Evolutionary conservation across 2,888 invertebrate genomes (phyloP), one percentile per base, ranked within the genome.

Genomic region (Zygothrica quintamaculata): DNA sequence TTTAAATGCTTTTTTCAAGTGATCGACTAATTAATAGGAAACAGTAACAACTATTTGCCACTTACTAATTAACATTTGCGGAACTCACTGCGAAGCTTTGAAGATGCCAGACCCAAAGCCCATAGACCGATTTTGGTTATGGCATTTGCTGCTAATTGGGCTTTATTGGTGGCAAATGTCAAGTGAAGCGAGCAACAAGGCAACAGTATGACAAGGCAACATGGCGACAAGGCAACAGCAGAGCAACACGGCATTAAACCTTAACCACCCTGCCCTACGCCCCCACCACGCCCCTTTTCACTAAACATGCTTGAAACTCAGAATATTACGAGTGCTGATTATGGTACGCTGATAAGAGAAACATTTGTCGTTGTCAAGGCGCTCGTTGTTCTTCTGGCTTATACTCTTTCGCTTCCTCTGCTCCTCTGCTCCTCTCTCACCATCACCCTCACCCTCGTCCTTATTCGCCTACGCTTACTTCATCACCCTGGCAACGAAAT

Each of bases 21-120:
- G 66, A 42, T 36, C 37, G 57, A 9, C 59, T 73, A 74, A 74
- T 73, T 73, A 74, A 74, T 69, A 57, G 55, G 33, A 36, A 60
- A 39, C 13, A 40, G 47, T 60, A 81, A 81, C 82, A 81, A 81
- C 82, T 72, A 84, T 81, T 84, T 84, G 75, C 64, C 82, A 69
- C 75, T 65, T 61, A 60, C 85, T 80, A 84, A 80, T 80, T 84
- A 80, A 85, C 85, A 84, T 81, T 80, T 78, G 72, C 67, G 58
- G 52, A 65, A 48, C 65, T 77, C 59, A 62, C 60, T 22, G 18
- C 44, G 59, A 67, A 84, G 61, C 61, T 61, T 61, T 18, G 6
- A 39, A 55, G 57, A 56, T 50, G 56, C 36, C 40, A 48, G 58
- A 37, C 42, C 36, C 31, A 39, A 36, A 50, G 48, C 4, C n/a